Conservation (phyloP, 2,888 invertebrate genomes). For the Drosophila diplacantha region DNA sequence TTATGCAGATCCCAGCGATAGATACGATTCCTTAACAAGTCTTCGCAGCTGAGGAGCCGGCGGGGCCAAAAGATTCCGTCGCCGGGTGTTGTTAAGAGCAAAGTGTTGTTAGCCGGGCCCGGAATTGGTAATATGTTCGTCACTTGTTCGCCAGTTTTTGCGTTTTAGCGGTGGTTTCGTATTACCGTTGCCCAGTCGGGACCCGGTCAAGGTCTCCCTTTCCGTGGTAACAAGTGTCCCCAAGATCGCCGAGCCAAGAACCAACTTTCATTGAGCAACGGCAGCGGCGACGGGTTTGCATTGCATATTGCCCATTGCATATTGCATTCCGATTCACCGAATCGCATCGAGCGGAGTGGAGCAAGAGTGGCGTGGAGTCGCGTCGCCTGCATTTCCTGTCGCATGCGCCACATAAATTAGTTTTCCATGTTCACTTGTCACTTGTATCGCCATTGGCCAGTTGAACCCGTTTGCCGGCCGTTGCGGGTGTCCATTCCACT, state of each 20-base stretch:
- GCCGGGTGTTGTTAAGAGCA: slow-evolving; percentile 62
- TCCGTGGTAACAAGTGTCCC: slow-evolving; percentile 24
- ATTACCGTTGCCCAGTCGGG: slow-evolving; percentile 60
- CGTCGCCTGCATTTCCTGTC: slow-evolving; percentile 46
- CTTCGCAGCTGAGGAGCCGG: slow-evolving; percentile 40
- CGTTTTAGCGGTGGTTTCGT: slow-evolving; percentile 67
- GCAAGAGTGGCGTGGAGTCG: slow-evolving; percentile 15
- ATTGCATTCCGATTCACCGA: slow-evolving; percentile 40
- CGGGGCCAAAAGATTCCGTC: slow-evolving; percentile 32
- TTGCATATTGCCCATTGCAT: slow-evolving; percentile 19
- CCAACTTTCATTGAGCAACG: slow-evolving; percentile 33
- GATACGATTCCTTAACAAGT: slow-evolving; percentile 65
- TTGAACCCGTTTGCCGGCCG: slow-evolving; percentile 41
- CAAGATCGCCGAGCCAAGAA: slow-evolving; percentile 15
- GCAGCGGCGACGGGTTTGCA: slow-evolving; percentile 25
- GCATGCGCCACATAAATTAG: slow-evolving; percentile 75
- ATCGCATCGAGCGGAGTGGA: slow-evolving; percentile 23
- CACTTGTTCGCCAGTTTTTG: slow-evolving; percentile 50
- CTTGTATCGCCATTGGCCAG: slow-evolving; percentile 63
- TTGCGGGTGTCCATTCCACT: slow-evolving; percentile 60
- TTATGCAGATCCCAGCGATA: slow-evolving; percentile 58
- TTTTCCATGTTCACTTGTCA: slow-evolving; percentile 77
- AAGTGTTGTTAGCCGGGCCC: slow-evolving; percentile 61
- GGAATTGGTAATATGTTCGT: slow-evolving; percentile 30
- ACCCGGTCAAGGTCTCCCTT: slow-evolving; percentile 66